A percentile compares a stretch with the other conserved stretches of the same genome.
phyloP scores from a whole-genome alignment of 2,888 invertebrate genomes.

The Pterobdella sp. region DNA sequence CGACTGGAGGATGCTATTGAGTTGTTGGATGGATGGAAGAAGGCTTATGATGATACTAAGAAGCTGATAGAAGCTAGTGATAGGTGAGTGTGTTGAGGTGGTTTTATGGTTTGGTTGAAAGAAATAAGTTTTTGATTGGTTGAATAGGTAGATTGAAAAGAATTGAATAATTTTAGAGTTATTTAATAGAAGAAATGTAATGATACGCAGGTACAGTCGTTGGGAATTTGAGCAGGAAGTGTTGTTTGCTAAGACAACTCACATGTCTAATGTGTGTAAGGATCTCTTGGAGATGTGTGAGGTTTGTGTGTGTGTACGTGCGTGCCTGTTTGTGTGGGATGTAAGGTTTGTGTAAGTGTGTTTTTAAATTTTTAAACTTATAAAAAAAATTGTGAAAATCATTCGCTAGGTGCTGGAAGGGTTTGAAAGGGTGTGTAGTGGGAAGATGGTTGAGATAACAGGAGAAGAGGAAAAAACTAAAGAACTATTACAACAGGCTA shows the following conservation, averaged over 20 bases:
- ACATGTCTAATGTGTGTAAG: conserved; percentile 69
- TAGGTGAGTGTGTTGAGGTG: background rate
- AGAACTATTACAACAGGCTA: background rate
- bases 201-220: conserved; percentile 71
- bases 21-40: background rate
- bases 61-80: background rate
- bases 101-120: conserved; percentile 41
- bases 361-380: background rate
- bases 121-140: conserved; percentile 56
- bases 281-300: conserved; percentile 72
- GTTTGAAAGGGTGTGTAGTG: background rate
- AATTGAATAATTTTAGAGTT: conserved; percentile 58
- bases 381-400: background rate
- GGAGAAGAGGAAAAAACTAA: background rate
- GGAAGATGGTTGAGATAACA: background rate
- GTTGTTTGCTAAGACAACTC: conserved; percentile 75
- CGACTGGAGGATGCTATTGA: background rate
- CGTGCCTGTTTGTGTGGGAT: too few species aligned
- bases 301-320: too few species aligned
- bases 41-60: background rate
- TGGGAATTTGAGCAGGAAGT: conserved; percentile 83
- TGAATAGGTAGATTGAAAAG: conserved; percentile 64
- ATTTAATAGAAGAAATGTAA: conserved; percentile 71
- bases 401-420: conserved; percentile 5
- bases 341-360: background rate